phyloP scores from a whole-genome alignment of 1,140 invertebrate genomes.

The Solenopsis invicta region DNA sequence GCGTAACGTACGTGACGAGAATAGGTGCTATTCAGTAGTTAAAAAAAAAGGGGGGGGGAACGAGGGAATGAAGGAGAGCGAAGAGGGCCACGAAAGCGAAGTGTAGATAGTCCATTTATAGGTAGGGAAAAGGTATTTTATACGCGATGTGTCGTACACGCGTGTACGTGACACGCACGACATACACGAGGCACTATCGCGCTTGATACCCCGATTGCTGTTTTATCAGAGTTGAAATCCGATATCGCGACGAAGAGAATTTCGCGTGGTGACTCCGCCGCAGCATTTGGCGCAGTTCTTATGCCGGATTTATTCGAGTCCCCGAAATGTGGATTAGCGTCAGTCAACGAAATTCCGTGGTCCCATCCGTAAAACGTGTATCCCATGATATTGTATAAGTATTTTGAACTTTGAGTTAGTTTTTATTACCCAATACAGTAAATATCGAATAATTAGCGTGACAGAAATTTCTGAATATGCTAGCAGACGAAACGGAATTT shows the following conservation, averaged over 20 bases:
- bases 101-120: slow-evolving; percentile 74
- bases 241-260: slow-evolving; percentile 35
- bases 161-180: slow-evolving; percentile 13
- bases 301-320: slow-evolving; percentile 8
- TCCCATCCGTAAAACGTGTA: slow-evolving; percentile 10
- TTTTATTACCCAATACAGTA: neutral
- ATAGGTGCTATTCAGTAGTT: slow-evolving; percentile 75
- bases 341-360: slow-evolving; percentile 5
- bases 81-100: slow-evolving; percentile 11
- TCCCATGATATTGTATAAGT: neutral
- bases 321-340: neutral
- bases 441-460: neutral
- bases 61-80: slow-evolving; percentile 8
- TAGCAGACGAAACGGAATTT: too few species aligned
- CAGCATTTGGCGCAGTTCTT: neutral
- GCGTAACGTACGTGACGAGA: slow-evolving; percentile 60
- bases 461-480: neutral
- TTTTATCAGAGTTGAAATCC: slow-evolving; percentile 37
- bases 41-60: slow-evolving; percentile 15
- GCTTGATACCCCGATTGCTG: slow-evolving; percentile 43
- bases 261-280: slow-evolving; percentile 5
- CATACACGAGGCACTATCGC: neutral
- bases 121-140: slow-evolving; percentile 75
- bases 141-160: slow-evolving; percentile 54
- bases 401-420: neutral